Percentiles rank a stretch among this genome's conserved stretches.
Evolutionary conservation across 2,113 vertebrate species (phyloP).

Genomic region (Chlorocebus sabaeus): DNA sequence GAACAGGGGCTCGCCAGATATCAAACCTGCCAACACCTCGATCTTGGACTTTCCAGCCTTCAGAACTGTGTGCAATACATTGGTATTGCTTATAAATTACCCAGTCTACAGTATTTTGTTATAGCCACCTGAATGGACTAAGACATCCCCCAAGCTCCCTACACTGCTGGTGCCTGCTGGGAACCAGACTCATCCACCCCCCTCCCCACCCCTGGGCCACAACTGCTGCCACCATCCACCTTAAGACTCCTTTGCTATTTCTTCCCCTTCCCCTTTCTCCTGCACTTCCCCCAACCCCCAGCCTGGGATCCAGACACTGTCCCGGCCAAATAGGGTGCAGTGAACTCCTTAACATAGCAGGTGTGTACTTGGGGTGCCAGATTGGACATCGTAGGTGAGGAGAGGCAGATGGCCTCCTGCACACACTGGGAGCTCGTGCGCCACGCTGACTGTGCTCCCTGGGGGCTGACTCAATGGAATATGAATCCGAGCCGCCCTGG

Average conservation of each 20-base stretch:
- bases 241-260: neutral
- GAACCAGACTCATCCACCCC: neutral
- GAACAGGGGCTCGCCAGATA: neutral
- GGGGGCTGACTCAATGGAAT: neutral
- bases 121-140: neutral
- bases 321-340: neutral
- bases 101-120: neutral
- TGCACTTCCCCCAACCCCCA: accelerated
- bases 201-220: neutral
- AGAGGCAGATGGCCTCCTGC: neutral
- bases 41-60: neutral
- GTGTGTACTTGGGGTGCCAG: neutral
- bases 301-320: neutral
- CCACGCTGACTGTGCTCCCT: neutral
- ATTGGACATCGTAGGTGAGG: neutral
- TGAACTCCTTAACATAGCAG: neutral
- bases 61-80: neutral
- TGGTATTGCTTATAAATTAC: neutral
- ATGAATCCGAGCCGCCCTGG: accelerated
- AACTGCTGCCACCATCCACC: neutral
- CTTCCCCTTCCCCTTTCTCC: neutral
- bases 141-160: neutral
- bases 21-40: neutral
- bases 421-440: neutral
- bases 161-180: neutral